phyloP scores from a whole-genome alignment of 1,140 invertebrate genomes.

The Lucilia cuprina region DNA sequence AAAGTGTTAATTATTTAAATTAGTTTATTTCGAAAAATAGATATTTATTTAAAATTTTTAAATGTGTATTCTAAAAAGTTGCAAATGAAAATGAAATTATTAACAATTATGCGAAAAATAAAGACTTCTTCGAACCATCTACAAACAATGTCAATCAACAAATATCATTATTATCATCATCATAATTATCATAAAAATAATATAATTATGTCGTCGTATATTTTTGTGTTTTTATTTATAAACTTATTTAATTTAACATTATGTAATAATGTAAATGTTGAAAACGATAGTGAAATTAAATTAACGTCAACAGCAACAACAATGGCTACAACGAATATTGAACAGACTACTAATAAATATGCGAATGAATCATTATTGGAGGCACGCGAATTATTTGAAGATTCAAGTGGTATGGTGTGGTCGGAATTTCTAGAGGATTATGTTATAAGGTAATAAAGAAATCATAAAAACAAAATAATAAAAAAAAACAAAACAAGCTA shows the following conservation, averaged over 20 bases:
- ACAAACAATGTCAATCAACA: not conserved
- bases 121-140: not conserved
- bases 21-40: not conserved
- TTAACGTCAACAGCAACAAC: not conserved
- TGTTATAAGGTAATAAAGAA: slow-evolving; percentile 50
- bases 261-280: slow-evolving; percentile 36
- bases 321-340: not conserved
- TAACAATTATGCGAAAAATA: not conserved
- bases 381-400: slow-evolving; percentile 31
- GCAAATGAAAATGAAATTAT: slow-evolving; percentile 12
- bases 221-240: slow-evolving; percentile 34
- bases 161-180: not conserved
- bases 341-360: slow-evolving; percentile 43
- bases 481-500: too few relatives aligned
- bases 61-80: not conserved
- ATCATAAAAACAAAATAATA: too few relatives aligned
- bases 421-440: slow-evolving; percentile 61
- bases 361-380: slow-evolving; percentile 50
- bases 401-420: slow-evolving; percentile 47
- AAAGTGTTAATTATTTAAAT: not conserved
- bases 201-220: not conserved
- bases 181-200: not conserved
- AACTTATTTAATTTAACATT: slow-evolving; percentile 36
- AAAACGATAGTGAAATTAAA: slow-evolving; percentile 1
- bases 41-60: not conserved